A percentile compares a stretch with the other conserved stretches of the same genome.
These are phyloP conservation scores for Parapristionchus giblindavisi DNA, from an alignment of 2,888 invertebrate species.

Conservation along the genomic window DNA sequence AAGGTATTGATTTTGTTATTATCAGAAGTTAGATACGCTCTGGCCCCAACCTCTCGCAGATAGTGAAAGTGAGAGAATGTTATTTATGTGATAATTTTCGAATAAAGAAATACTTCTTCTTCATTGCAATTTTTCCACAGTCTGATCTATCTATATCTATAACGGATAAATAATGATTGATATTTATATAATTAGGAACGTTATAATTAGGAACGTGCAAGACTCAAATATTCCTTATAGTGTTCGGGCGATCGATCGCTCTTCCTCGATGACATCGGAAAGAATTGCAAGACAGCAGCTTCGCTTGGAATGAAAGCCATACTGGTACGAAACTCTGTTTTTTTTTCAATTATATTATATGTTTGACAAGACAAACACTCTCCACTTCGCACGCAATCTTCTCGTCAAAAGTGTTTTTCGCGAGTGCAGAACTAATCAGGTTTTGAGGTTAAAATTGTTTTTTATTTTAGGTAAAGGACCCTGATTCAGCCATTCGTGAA, in stretches of 20 bases:
- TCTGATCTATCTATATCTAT: too few relatives aligned
- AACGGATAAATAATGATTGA: too few relatives aligned
- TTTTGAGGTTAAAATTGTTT: neutral
- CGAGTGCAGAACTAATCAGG: neutral
- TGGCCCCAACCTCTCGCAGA: constrained; percentile 33
- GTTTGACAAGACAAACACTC: too few relatives aligned
- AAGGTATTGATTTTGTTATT: constrained; percentile 39
- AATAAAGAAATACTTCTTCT: neutral
- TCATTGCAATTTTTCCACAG: neutral
- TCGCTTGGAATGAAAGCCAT: constrained; percentile 71
- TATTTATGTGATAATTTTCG: too few relatives aligned
- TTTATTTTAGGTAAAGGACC: constrained; percentile 12
- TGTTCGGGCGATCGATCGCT: constrained; percentile 66
- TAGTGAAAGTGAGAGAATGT: too few relatives aligned
- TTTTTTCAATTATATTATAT: too few relatives aligned
- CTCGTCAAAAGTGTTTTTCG: too few relatives aligned
- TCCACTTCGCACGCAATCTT: too few relatives aligned
- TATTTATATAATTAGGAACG: too few relatives aligned
- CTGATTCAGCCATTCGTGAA: neutral
- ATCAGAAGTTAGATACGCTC: constrained; percentile 29
- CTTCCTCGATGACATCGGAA: constrained; percentile 72
- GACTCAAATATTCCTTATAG: constrained; percentile 42
- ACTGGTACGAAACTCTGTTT: constrained; percentile 65
- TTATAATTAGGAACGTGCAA: too few relatives aligned
- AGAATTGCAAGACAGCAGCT: constrained; percentile 71